Evolutionary conservation across 2,888 invertebrate species (phyloP).

Genomic region (Ctenicera cuprea): DNA sequence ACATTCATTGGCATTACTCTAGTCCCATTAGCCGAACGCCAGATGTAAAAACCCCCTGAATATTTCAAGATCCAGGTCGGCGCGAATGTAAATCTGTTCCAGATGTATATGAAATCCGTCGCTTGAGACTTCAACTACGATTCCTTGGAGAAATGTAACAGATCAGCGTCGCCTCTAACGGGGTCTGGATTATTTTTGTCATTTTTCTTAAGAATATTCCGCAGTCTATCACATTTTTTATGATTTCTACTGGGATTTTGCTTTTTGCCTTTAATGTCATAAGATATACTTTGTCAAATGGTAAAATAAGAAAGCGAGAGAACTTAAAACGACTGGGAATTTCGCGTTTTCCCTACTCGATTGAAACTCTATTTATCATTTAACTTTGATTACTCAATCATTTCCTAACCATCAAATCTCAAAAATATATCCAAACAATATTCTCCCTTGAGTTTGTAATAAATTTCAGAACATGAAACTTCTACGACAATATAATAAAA

Average conservation of each 20-base stretch:
- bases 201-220: constrained; percentile 61
- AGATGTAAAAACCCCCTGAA: constrained; percentile 69
- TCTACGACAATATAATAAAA: too few species aligned
- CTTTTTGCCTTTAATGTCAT: constrained; percentile 49
- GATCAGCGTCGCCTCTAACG: constrained; percentile 67
- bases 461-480: too few species aligned
- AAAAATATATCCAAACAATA: background rate
- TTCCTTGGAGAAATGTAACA: constrained; percentile 67
- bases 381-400: constrained; percentile 15
- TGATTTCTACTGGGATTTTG: constrained; percentile 57
- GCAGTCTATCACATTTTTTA: constrained; percentile 59
- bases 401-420: background rate
- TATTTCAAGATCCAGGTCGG: constrained; percentile 68
- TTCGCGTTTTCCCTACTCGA: constrained; percentile 9
- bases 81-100: constrained; percentile 70
- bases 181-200: constrained; percentile 61
- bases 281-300: constrained; percentile 48
- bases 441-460: background rate
- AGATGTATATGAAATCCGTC: constrained; percentile 71
- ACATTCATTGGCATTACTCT: constrained; percentile 68
- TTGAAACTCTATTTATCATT: constrained; percentile 21
- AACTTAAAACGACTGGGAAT: constrained; percentile 27
- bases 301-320: constrained; percentile 39
- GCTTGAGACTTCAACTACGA: constrained; percentile 68
- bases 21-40: constrained; percentile 68